Evolutionary conservation across 2,888 invertebrate species (phyloP), one percentile per base, ranked within the genome.

Genomic region (Loripinus fragilis): DNA sequence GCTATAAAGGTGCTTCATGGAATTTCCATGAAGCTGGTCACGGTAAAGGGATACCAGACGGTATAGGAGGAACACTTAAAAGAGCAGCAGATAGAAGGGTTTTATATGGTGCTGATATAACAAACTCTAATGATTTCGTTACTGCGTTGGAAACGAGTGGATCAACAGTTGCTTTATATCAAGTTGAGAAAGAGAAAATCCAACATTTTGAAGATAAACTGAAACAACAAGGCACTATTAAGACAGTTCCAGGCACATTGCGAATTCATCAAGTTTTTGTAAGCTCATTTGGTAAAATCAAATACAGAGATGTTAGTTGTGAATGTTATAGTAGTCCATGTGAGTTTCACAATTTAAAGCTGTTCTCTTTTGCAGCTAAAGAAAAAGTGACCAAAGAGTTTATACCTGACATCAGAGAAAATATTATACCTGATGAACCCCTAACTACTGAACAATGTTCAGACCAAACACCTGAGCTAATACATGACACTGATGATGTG

Each of bases 21-120:
- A 90, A 92, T 74, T 93, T 85, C 85, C 87, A 87, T 73, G 92
- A 92, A 80, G 86, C 89, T 17, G 90, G 91, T 3, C 92, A 92
- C 81, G 91, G 92, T 8, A 93, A 93, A 75, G 92, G 91, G 20
- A 86, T 89, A 23, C 87, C 91, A 30, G 92, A 90, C 88, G 91
- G 90, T 23, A 82, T 93, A 48, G 92, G 91, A 72, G 92, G 85
- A 7, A 78, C 82, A 33, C 67, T 89, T n/a, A 92, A 91, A 76
- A 78, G 91, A 87, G 85, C 88, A 70, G 88, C 86, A 38, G 83
- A 86, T 70, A 33, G 35, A 17, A 30, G 25, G 20, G 80, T 86
- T 3, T 71, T 33, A 71, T 70, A 80, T 76, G 88, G 85, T 5
- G n/a, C n/a, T n/a, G n/a, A n/a, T 42, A 42, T 42, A 8, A 42